These are phyloP conservation scores for Peromyscus polionotus DNA, from an alignment of 2,113 vertebrate genomes.

Conservation along the genomic window DNA sequence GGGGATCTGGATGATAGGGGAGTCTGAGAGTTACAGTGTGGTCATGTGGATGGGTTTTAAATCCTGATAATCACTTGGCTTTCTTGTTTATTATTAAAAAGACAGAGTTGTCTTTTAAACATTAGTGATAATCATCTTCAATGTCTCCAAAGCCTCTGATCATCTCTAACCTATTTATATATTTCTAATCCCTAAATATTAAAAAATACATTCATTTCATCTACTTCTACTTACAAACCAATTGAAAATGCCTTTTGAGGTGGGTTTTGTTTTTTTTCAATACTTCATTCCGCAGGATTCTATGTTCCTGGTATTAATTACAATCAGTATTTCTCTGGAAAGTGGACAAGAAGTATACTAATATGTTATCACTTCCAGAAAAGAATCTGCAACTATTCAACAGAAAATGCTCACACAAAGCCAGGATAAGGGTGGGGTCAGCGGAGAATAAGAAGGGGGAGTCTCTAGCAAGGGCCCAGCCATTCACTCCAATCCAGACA, in stretches of 20 bases:
- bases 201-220: not conserved
- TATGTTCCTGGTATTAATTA: not conserved
- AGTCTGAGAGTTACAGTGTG: not conserved
- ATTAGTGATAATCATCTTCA: not conserved
- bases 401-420: not conserved
- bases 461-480: not conserved
- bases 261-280: not conserved
- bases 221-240: not conserved
- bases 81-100: conserved; percentile 8
- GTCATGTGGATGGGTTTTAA: not conserved
- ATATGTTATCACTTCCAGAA: not conserved
- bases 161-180: not conserved
- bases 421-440: not conserved
- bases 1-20: not conserved
- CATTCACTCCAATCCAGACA: not conserved
- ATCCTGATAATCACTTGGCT: not conserved
- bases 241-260: not conserved
- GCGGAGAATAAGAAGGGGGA: not conserved
- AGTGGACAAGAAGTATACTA: not conserved
- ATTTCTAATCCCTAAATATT: not conserved
- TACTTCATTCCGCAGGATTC: not conserved
- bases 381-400: not conserved
- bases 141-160: not conserved
- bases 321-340: not conserved
- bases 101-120: not conserved